These are phyloP conservation scores for Marisa cornuarietis DNA, from an alignment of 1,140 invertebrate genomes.

Conservation along the genomic window DNA sequence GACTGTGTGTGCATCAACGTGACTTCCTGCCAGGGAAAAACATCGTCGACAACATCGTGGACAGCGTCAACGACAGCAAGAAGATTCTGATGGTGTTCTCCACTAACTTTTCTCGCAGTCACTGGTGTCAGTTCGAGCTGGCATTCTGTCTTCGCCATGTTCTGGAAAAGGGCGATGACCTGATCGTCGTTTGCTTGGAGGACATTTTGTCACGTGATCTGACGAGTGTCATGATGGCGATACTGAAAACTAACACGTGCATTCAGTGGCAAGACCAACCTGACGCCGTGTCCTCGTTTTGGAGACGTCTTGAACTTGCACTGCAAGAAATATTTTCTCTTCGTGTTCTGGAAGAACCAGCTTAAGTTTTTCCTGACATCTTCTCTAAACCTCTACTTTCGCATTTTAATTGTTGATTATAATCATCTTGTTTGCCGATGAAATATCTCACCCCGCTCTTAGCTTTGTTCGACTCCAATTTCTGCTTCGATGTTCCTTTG, in stretches of 20 bases:
- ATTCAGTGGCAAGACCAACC: slow-evolving; percentile 14
- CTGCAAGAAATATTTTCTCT: not conserved
- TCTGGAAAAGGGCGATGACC: slow-evolving; percentile 7
- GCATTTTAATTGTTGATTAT: too few species aligned
- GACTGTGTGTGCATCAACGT: slow-evolving; percentile 48
- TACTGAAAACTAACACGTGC: slow-evolving; percentile 11
- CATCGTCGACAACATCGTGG: slow-evolving; percentile 44
- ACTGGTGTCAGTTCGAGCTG: slow-evolving; percentile 61
- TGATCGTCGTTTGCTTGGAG: slow-evolving; percentile 29
- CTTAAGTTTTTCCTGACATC: too few species aligned
- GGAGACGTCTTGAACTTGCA: slow-evolving; percentile 1
- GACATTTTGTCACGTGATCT: slow-evolving; percentile 20
- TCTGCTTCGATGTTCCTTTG: too few species aligned
- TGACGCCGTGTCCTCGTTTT: not conserved
- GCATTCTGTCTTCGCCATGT: slow-evolving; percentile 53
- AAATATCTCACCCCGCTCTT: too few species aligned
- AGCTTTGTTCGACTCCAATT: too few species aligned
- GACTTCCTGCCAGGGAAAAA: slow-evolving; percentile 43
- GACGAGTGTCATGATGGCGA: not conserved
- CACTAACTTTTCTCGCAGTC: slow-evolving; percentile 35
- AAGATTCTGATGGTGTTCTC: slow-evolving; percentile 43
- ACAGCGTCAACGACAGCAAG: slow-evolving; percentile 39
- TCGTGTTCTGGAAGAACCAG: too few species aligned
- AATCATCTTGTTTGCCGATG: too few species aligned
- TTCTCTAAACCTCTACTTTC: too few species aligned